phyloP scores from a whole-genome alignment of 2,113 vertebrate genomes.

The Corythornis vintsioides region DNA sequence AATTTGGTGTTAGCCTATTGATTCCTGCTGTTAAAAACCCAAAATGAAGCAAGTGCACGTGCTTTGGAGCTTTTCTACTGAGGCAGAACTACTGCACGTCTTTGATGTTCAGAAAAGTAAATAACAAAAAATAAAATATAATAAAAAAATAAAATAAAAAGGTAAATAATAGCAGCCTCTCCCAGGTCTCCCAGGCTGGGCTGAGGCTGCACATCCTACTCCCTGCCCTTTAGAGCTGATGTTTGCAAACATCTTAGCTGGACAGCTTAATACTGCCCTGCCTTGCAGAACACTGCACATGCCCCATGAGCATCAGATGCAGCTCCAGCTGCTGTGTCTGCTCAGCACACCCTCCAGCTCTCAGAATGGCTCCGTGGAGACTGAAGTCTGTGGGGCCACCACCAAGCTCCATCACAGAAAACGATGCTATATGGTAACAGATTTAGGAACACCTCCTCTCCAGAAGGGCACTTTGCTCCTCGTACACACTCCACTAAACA shows the following conservation, averaged over 20 bases:
- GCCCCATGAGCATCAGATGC: not conserved
- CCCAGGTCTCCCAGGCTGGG: not conserved
- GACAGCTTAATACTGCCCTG: not conserved
- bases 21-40: not conserved
- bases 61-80: not conserved
- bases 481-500: not conserved
- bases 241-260: not conserved
- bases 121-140: no score
- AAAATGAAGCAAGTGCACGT: not conserved
- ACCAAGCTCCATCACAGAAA: not conserved
- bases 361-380: not conserved
- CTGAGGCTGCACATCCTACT: not conserved
- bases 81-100: not conserved
- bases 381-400: not conserved
- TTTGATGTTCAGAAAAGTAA: not conserved
- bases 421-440: not conserved
- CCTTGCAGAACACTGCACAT: not conserved
- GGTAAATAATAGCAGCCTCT: no score
- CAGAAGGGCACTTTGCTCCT: not conserved
- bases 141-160: no score
- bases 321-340: not conserved
- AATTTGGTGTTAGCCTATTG: not conserved
- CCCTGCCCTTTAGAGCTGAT: not conserved
- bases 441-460: not conserved
- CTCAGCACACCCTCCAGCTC: not conserved